Base-by-base conservation (phyloP, 2,888 invertebrate species). In the Escarpia spicata region DNA sequence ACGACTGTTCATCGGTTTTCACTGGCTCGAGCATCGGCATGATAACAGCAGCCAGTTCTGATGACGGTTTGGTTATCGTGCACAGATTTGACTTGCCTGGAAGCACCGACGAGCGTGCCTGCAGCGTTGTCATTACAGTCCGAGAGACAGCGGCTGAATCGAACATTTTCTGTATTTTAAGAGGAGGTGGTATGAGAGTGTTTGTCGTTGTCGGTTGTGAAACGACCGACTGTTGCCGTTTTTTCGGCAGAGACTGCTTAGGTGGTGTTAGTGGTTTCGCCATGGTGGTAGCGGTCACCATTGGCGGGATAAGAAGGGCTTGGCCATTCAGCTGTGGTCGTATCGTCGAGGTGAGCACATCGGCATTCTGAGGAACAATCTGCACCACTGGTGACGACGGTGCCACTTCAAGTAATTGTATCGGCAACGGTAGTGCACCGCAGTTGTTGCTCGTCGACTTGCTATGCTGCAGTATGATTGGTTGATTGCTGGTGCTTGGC, bases 191-290 rank as follows among this genome's bases (percentile, higher is more conserved):
- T 15, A 75, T 19, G 31, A 52, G 15, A 52, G 92, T 26, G 9
- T 31, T 37, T 44, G n/a, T 15, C 19, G 26, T 44, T 43, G 92
- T 31, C 26, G 92, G 15, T 12, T 90, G 31, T 90, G 92, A 52
- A 12, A 37, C 31, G 93, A 90, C 91, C 93, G 93, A 19, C 93
- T 92, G 37, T 93, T 92, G 92, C 93, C 93, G 43, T 94, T 92
- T 90, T 93, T 94, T 92, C 94, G 93, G 9, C 37, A 92, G 91
- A 10, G 93, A 93, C 94, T 58, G 94, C 93, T 9, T 94, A 91
- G 43, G 26, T 10, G 91, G 37, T 3, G 91, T 43, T 44, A 91
- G 91, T 4, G 37, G 37, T 43, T 43, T 37, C 44, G 43, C 19
- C 31, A 37, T 19, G 91, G 43, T 91, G 91, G 43, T 44, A 37